Percentiles rank a stretch among this genome's conserved stretches.
phyloP scores from a whole-genome alignment of 2,888 invertebrate species.

The Minunthozetes semirufus region DNA sequence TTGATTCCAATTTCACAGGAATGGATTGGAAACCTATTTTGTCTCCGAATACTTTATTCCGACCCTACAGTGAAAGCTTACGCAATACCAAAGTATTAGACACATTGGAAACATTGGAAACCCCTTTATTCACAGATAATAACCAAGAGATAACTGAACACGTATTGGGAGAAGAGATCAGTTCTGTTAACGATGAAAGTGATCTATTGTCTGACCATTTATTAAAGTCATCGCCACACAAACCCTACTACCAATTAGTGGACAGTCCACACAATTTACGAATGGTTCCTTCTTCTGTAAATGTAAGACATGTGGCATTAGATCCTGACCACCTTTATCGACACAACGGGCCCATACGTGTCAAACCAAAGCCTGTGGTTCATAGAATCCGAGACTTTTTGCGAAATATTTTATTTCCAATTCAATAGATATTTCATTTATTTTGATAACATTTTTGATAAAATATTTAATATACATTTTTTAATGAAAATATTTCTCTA shows the following conservation, averaged over 20 bases:
- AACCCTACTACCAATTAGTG: not conserved
- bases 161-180: not conserved
- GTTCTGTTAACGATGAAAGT: not conserved
- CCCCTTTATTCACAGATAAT: not conserved
- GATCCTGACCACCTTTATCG: not conserved
- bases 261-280: not conserved
- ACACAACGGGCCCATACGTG: not conserved
- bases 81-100: not conserved
- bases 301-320: not conserved
- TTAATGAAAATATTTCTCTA: too few species aligned
- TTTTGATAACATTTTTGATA: not conserved
- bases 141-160: not conserved
- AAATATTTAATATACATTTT: not conserved
- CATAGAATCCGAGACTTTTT: conserved; percentile 5
- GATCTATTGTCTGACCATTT: not conserved
- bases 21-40: not conserved
- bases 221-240: not conserved
- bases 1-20: not conserved
- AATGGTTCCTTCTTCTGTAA: not conserved
- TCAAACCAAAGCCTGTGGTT: not conserved
- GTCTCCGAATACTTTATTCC: not conserved
- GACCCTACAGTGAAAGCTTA: not conserved
- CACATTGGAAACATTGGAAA: too few species aligned
- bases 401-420: not conserved
- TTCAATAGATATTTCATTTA: too few species aligned